Base-by-base conservation (phyloP, 92 coral and sea anemone species). In the Epizoanthus stellaris region DNA sequence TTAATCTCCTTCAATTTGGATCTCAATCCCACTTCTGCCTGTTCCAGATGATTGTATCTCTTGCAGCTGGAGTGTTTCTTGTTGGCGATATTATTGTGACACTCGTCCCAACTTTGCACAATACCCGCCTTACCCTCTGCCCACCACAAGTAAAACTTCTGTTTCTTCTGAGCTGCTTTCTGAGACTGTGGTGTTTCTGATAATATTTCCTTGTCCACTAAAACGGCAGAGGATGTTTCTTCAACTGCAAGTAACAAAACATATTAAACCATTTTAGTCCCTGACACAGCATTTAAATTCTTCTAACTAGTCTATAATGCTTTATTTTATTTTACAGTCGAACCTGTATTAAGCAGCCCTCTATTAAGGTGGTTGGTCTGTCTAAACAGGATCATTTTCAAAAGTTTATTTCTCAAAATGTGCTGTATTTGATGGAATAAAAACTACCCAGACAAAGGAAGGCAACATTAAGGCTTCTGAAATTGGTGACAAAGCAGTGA, bases 111-210 rank as follows among this genome's bases (percentile, higher is more conserved):
- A 40, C 56, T 42, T 20, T 43, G 57, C 9, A 64, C 83, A 21
- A 79, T 45, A 45, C 83, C 83, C 1, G 72, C 70, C 49, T 64
- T 5, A 49, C 71, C 83, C 38, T 64, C 83, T 20, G 72, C 72
- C 83, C 83, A 79, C 83, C 83, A 79, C 6, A 79, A 39, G 49
- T 79, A 79, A 16, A 16, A 79, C 52, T 79, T 79, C 2, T 3
- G 20, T 42, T 63, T 63, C 60, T 21, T 79, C 2, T 39, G 60
- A 5, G 21, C 12, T 40, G 19, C 49, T 38, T 21, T 68, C 42
- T 68, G 52, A 7, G 73, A 68, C 42, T 68, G 73, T 38, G 21
- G 20, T 2, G 73, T 38, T 30, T 38, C 42, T 34, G 73, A 43
- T 13, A 68, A 25, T 68, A 3, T 15, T 13, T 79, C 67, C 60